A percentile compares a stretch with the other conserved stretches of the same genome.
These are phyloP conservation scores for Hyperoplus lanceolatus DNA, from an alignment of 2,797 vertebrate genomes.

Conservation along the genomic window DNA sequence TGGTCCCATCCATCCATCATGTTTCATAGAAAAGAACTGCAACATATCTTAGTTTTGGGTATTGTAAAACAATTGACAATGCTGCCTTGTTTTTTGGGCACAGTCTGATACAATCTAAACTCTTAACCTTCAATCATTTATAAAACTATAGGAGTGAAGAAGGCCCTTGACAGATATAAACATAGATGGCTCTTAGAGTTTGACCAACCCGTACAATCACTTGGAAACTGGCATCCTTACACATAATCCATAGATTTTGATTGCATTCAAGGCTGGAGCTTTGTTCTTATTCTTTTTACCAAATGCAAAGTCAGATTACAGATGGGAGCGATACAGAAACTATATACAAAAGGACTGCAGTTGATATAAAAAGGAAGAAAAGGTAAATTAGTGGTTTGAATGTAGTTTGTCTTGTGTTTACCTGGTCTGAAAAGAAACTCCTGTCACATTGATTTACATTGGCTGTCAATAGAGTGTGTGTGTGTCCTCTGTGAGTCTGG, in stretches of 20 bases:
- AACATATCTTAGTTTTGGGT: not conserved
- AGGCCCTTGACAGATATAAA: not conserved
- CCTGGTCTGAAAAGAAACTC: not conserved
- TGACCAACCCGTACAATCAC: not conserved
- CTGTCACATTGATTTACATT: not conserved
- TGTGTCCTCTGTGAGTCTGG: slow-evolving; percentile 4
- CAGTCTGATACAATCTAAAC: not conserved
- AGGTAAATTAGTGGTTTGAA: too few relatives aligned
- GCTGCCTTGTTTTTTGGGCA: not conserved
- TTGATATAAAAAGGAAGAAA: too few relatives aligned
- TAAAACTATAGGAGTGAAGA: not conserved
- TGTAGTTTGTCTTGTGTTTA: not conserved
- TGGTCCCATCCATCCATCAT: not conserved
- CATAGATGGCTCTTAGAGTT: not conserved
- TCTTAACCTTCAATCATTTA: not conserved
- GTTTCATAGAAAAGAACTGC: not conserved
- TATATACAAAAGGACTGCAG: too few relatives aligned
- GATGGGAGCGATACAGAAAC: too few relatives aligned
- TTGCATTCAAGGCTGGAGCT: too few relatives aligned
- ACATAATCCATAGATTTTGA: too few relatives aligned
- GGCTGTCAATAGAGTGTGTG: not conserved
- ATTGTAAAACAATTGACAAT: not conserved
- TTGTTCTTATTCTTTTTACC: too few relatives aligned
- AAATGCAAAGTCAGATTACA: too few relatives aligned
- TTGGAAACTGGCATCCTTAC: too few relatives aligned